Percentiles rank a stretch among this genome's conserved stretches.
These are phyloP conservation scores for Lacerta viridis DNA, from an alignment of 2,797 vertebrate species.

Conservation along the genomic window DNA sequence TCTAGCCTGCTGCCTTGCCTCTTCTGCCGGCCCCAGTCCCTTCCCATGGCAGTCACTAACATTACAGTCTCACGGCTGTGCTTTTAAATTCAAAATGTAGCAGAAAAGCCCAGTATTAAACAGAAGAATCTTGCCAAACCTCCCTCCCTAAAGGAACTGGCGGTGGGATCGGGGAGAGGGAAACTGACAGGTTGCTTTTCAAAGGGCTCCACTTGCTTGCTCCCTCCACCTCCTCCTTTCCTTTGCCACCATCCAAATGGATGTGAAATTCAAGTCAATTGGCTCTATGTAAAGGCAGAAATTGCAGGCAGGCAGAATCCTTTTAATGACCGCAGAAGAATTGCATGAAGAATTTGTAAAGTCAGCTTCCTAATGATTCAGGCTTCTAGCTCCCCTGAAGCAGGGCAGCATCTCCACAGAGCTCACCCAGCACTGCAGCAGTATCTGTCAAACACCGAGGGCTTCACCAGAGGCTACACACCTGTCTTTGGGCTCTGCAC, in stretches of 20 bases:
- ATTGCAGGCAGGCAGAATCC: not conserved
- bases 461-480: not conserved
- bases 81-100: not conserved
- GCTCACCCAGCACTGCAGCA: slow-evolving; percentile 24
- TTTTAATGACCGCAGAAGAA: slow-evolving; percentile 45
- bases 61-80: not conserved
- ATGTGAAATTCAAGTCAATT: not conserved
- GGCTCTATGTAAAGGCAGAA: not conserved
- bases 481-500: not conserved
- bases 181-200: slow-evolving; percentile 28
- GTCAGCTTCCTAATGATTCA: not conserved
- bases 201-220: slow-evolving; percentile 27
- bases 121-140: not conserved
- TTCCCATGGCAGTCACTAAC: not conserved
- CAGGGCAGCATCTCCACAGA: slow-evolving; percentile 27
- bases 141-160: not conserved
- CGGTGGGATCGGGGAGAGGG: too few relatives aligned
- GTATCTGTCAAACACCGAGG: not conserved
- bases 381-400: slow-evolving; percentile 23
- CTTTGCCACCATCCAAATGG: slow-evolving; percentile 22
- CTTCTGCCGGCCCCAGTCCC: not conserved
- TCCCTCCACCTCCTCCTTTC: not conserved
- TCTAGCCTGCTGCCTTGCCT: too few relatives aligned
- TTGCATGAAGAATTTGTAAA: slow-evolving; percentile 41
- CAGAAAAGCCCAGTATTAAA: not conserved